Percentiles rank a stretch among this genome's conserved stretches.
These are phyloP conservation scores for Lissocephala sabroskyi DNA, from an alignment of 2,888 invertebrate genomes.

Conservation along the genomic window DNA sequence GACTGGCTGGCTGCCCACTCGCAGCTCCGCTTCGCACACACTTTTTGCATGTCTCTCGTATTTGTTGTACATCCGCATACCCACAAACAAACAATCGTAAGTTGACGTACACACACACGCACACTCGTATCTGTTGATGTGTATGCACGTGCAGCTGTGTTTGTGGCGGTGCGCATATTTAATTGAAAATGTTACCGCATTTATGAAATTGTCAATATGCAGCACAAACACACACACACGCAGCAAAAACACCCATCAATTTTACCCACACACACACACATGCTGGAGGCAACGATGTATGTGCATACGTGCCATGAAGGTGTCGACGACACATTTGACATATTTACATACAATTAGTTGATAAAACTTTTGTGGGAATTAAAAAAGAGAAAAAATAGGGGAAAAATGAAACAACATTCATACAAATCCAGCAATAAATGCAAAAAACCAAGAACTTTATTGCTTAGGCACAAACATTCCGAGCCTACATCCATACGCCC, in stretches of 20 bases:
- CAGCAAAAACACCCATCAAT: not conserved
- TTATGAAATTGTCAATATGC: constrained; percentile 63
- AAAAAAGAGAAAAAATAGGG: constrained; percentile 19
- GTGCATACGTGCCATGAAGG: constrained; percentile 26
- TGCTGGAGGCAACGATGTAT: not conserved
- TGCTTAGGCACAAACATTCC: no score
- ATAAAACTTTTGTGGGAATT: constrained; percentile 19
- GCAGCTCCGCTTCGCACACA: not conserved
- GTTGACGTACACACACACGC: not conserved
- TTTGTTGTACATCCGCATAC: no score
- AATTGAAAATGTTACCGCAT: constrained; percentile 65
- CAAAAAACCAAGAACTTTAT: not conserved
- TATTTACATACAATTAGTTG: constrained; percentile 66
- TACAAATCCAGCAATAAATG: constrained; percentile 36
- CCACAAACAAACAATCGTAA: not conserved
- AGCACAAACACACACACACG: constrained; percentile 40
- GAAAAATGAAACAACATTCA: no score
- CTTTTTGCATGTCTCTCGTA: no score
- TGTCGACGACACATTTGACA: constrained; percentile 60
- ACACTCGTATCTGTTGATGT: constrained; percentile 8
- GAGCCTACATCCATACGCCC: no score
- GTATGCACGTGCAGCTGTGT: constrained; percentile 41
- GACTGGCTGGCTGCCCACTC: not conserved
- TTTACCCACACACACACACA: constrained; percentile 1
- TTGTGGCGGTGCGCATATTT: constrained; percentile 59